Base-by-base conservation (phyloP, 2,113 vertebrate species). In the Nothocercus julius region DNA sequence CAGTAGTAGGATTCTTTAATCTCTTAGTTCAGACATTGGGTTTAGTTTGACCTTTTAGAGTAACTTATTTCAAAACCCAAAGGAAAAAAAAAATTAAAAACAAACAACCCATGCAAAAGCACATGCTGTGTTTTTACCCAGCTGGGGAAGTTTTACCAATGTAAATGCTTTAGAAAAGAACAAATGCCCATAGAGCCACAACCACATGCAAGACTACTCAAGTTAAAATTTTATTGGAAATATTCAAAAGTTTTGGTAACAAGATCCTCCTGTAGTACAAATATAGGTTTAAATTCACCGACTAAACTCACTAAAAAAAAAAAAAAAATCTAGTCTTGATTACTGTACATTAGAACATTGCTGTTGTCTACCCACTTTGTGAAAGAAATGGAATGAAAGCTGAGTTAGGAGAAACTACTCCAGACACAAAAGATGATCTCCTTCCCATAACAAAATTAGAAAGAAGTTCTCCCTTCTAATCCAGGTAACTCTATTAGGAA, bases 221-320 rank as follows among this genome's bases (percentile, higher is more conserved):
- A 42, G 21, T 79, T 45, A 92, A 58, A 54, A 11, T 75, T 96
- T 96, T 95, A 97, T 63, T 96, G 69, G n/a, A 86, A 92, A 92
- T 28, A 4, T 15, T 86, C 69, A 73, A 93, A 92, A 89, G 77
- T 54, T 92, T 40, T 77, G 58, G 42, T 82, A 92, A 84, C 72
- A 89, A 93, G 32, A 64, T 82, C 30, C 66, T 12, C 40, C 64
- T 49, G 5, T 42, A 87, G 78, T 90, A 96, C 90, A 96, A 95
- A 94, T 61, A 85, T 15, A 95, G 76, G 88, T 58, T 68, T 68
- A 81, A 91, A 70, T 64, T 79, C 68, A 84, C 3, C 13, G 88
- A 92, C 64, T 86, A 93, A 95, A 84, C 16, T 36, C 36, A 38
- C 63, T 40, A 67, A 83, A 87, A 22, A 85, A 82, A 87, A 22